Base-by-base conservation (phyloP, 2,888 invertebrate species). In the Osmoderma eremita region DNA sequence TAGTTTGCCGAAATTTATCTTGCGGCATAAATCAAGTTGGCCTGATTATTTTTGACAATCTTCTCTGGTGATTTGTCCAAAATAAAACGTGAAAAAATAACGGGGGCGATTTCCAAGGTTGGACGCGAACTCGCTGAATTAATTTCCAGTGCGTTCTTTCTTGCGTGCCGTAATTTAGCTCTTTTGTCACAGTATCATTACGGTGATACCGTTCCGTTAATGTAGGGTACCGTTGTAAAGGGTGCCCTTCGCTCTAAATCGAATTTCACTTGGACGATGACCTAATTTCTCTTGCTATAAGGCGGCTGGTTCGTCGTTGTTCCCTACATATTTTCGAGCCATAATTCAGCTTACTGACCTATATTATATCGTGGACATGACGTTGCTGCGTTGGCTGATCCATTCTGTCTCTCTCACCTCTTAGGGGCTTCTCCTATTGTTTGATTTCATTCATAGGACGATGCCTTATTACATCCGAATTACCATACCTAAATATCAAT, bases 291-390 rank as follows among this genome's bases (percentile, higher is more conserved):
- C 62, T 36, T 39, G 45, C 45, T 61, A 61, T 61, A 30, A 8
- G 42, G 39, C 10, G 56, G 22, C 56, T 15, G 30, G 13, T 63
- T 67, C 54, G 36, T 54, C 63, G 54, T 10, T 8, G 6, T 53
- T 67, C 48, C 30, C 51, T 48, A 54, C 67, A 63, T 67, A 67
- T 67, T 63, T 67, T 51, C 42, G 30, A 63, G 58, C 58, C 58
- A 45, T 58, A 58, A 45, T 58, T 58, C 22, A 58, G 18, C 58
- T 53, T 30, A 22, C 36, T 63, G 67, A 67, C 67, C 67, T 67
- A 67, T 56, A 63, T 58, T 58, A 45, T 63, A 63, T 22, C 20
- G 45, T 38, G 42, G 54, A 22, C 2, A 30, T 54, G 63, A 53
- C 54, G 53, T 63, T 54, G 36, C 39, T 22, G 13, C 22, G 22